Evolutionary conservation across 2,888 invertebrate species (phyloP).

Genomic region (Brachycybe producta): DNA sequence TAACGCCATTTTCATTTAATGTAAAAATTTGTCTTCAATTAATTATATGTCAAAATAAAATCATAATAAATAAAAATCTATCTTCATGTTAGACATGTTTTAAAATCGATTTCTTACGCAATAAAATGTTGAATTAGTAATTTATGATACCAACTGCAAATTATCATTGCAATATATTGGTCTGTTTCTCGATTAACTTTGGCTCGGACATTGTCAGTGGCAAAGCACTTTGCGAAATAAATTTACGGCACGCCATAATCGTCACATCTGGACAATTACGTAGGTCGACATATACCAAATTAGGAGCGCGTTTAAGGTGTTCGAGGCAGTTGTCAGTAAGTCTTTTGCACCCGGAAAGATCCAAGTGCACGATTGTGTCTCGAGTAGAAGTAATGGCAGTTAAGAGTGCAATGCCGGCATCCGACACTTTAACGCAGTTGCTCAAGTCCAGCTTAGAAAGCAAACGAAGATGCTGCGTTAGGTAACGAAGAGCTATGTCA

Average conservation of each 20-base stretch:
- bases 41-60: too few relatives aligned
- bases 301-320: conserved; percentile 38
- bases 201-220: conserved; percentile 22
- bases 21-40: too few relatives aligned
- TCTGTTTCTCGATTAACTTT: conserved; percentile 23
- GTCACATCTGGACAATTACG: conserved; percentile 26
- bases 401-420: conserved; percentile 78
- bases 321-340: conserved; percentile 71
- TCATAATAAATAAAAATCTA: too few relatives aligned
- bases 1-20: too few relatives aligned
- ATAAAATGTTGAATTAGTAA: too few relatives aligned
- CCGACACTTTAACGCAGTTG: conserved; percentile 74
- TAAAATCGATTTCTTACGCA: too few relatives aligned
- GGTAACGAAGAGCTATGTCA: conserved; percentile 57
- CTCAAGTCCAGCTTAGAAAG: conserved; percentile 65
- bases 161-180: too few relatives aligned
- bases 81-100: too few relatives aligned
- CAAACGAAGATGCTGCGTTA: conserved; percentile 29
- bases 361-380: conserved; percentile 54
- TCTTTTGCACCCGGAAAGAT: conserved; percentile 66
- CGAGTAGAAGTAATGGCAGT: conserved; percentile 57
- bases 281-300: conserved; percentile 25
- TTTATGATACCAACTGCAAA: too few relatives aligned
- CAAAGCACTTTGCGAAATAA: conserved; percentile 23
- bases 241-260: conserved; percentile 24